Evolutionary conservation across 2,113 vertebrate species (phyloP).

Genomic region (Calyptomena viridis): DNA sequence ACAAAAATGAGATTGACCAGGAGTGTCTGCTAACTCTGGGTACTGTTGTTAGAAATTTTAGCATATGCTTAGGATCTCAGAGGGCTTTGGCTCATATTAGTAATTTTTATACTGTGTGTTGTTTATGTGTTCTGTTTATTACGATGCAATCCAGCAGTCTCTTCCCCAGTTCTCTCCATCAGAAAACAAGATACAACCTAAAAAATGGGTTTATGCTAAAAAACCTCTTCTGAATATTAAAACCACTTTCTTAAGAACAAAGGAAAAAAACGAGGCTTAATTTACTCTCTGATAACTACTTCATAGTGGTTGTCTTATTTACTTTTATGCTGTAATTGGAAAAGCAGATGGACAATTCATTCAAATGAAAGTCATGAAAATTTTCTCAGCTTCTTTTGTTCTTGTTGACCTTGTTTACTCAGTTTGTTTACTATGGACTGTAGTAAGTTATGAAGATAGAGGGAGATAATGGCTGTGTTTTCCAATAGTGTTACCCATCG

Average conservation of each 20-base stretch:
- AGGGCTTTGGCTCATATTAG: neutral
- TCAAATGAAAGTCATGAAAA: conserved; percentile 2
- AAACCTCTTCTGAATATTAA: neutral
- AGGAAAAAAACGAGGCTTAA: neutral
- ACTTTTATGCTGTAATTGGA: conserved; percentile 28
- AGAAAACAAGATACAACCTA: neutral
- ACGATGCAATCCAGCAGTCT: neutral
- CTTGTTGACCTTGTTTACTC: conserved; percentile 58
- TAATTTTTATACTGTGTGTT: neutral
- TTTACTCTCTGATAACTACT: conserved; percentile 17
- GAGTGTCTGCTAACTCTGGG: neutral
- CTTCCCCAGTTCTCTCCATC: neutral
- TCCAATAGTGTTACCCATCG: conserved; percentile 34
- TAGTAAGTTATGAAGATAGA: conserved; percentile 23
- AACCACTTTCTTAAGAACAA: neutral
- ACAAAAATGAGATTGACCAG: neutral
- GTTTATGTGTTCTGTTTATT: neutral
- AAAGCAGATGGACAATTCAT: conserved; percentile 3
- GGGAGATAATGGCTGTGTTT: conserved; percentile 47
- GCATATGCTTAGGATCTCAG: neutral
- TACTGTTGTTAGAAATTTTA: conserved; percentile 10
- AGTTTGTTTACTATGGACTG: conserved; percentile 20
- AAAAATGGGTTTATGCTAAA: neutral
- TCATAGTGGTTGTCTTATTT: neutral
- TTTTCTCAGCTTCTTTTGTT: conserved; percentile 7